Evolutionary conservation across 2,113 vertebrate species (phyloP), one percentile per base, ranked within the genome.

Genomic region (Neodon shergylaensis): DNA sequence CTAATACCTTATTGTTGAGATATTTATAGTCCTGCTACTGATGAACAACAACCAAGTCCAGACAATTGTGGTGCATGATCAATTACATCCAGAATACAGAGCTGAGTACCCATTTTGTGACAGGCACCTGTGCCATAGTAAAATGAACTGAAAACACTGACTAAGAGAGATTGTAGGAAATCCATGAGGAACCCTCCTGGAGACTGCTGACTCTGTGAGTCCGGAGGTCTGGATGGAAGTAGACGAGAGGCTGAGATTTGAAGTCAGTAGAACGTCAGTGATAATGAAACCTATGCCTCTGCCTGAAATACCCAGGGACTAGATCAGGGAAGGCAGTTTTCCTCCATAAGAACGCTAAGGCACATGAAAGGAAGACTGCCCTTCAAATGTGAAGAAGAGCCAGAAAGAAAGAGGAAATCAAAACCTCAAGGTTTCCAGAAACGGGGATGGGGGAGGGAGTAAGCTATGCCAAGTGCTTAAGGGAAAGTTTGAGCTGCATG

Each of bases 381-480:
- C 63, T 87, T 47, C 74, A 89, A 85, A 78, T 31, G 21, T 42
- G 70, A 92, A 68, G 44, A 63, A 65, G 24, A 61, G 42, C 61
- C 36, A 91, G 39, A 89, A 78, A 81, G 47, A 89, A 85, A 88
- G 63, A 79, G 13, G 28, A 88, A 95, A 87, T 16, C 58, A 72
- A 88, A 95, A 33, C 33, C 61, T 76, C 4, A 26, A 11, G 21
- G 19, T 90, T 92, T 88, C 39, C 83, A 96, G 81, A 63, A 92
- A 12, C 7, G 3, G 19, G 54, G 54, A n/a, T n/a, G n/a, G 76
- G 47, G 88, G 14, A 19, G 54, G 81, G 63, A 63, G 8, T 73
- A 44, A 65, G 2, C 26, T 78, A 65, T n/a, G 68, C 11, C 44
- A 94, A 77, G 86, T 16, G 7, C 36, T 83, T 24, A 7, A 7